phyloP scores from a whole-genome alignment of 2,888 invertebrate genomes.

The Subacronicta megacephala region DNA sequence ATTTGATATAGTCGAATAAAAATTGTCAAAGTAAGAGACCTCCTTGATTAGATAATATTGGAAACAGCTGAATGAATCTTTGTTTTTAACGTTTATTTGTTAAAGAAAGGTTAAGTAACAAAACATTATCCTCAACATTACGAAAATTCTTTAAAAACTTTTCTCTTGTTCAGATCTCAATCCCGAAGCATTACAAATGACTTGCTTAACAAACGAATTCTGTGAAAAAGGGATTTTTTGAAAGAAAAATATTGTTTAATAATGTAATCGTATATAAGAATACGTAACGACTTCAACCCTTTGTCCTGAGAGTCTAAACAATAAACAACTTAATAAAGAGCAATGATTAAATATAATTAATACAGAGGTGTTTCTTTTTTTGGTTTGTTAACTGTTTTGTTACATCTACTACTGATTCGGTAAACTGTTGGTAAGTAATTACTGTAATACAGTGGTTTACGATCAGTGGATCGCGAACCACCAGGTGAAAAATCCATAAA shows the following conservation, averaged over 20 bases:
- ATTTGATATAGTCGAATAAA: too few relatives aligned
- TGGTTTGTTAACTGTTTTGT: too few relatives aligned
- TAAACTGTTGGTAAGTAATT: too few relatives aligned
- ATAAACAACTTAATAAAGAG: not conserved
- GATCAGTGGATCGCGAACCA: too few relatives aligned
- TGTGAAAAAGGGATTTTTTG: not conserved
- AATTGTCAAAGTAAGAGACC: too few relatives aligned
- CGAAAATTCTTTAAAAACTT: slow-evolving; percentile 3
- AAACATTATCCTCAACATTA: not conserved
- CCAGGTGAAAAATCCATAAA: too few relatives aligned
- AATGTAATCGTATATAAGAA: slow-evolving; percentile 19
- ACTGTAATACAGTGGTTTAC: too few relatives aligned
- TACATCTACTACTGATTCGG: too few relatives aligned
- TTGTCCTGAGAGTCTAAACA: slow-evolving; percentile 5
- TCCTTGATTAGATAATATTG: too few relatives aligned
- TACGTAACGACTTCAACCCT: slow-evolving; percentile 10
- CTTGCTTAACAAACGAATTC: slow-evolving; percentile 7
- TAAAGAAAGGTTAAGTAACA: not conserved
- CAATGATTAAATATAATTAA: not conserved
- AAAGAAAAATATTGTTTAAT: not conserved
- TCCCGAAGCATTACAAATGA: slow-evolving; percentile 7
- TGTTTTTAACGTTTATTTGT: not conserved
- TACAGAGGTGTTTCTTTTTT: not conserved
- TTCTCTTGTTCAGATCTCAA: slow-evolving; percentile 5
- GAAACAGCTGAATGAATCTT: not conserved